Evolutionary conservation across 1,140 invertebrate genomes (phyloP).

Genomic region (Brachionus plicatilis): DNA sequence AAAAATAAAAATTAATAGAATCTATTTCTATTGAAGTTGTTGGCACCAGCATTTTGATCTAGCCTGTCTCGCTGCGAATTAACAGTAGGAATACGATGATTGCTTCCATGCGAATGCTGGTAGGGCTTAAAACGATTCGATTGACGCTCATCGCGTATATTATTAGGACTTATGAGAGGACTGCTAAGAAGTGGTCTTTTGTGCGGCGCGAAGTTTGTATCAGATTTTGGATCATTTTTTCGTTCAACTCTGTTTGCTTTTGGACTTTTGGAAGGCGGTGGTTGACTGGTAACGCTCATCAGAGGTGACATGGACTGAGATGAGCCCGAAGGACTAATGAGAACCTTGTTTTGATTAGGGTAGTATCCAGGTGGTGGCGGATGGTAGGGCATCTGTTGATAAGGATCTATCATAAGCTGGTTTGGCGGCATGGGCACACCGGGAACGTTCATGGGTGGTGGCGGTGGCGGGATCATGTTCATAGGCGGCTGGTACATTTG

Average conservation of each 20-base stretch:
- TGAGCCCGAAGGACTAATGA: neutral
- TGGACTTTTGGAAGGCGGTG: neutral
- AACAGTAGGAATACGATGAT: neutral
- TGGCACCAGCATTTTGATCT: neutral
- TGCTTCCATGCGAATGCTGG: neutral
- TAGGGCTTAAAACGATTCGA: neutral
- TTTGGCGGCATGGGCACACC: neutral
- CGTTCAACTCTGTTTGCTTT: neutral
- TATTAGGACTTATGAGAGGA: neutral
- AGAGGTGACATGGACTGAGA: neutral
- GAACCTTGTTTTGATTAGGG: neutral
- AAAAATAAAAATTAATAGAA: neutral
- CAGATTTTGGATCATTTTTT: neutral
- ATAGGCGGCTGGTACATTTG: neutral
- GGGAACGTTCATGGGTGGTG: neutral
- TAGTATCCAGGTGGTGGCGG: neutral
- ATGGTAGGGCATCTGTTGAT: slow-evolving; percentile 21
- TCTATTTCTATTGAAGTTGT: slow-evolving; percentile 16
- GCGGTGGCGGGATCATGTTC: neutral
- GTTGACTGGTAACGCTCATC: neutral
- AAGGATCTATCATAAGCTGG: neutral
- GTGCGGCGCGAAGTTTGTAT: neutral
- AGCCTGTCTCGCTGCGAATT: slow-evolving; percentile 10
- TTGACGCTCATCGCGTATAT: neutral
- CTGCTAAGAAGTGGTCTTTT: neutral